These are phyloP conservation scores for Tipula confusa DNA, from an alignment of 2,888 invertebrate genomes.

Conservation along the genomic window DNA sequence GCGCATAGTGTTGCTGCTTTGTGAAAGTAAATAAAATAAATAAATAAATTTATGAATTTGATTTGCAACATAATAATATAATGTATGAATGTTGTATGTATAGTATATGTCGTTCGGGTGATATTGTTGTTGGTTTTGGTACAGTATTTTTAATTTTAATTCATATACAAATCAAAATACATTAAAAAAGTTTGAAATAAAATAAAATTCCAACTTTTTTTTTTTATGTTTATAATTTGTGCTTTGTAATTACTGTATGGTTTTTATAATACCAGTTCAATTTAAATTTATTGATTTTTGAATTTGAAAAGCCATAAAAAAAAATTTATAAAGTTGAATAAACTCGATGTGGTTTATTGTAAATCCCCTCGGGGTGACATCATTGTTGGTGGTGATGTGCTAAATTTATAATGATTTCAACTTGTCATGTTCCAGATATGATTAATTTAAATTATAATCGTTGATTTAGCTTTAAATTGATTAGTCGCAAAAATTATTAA, in stretches of 20 bases:
- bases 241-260: not conserved
- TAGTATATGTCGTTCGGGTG: not conserved
- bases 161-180: not conserved
- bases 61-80: slow-evolving; percentile 7
- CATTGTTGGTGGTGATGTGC: not conserved
- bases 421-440: not conserved
- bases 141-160: not conserved
- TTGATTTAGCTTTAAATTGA: no score
- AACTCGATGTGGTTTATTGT: not conserved
- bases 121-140: not conserved
- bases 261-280: not conserved
- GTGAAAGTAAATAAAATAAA: not conserved
- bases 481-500: no score
- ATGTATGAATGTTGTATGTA: not conserved
- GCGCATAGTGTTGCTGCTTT: not conserved
- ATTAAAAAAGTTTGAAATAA: not conserved
- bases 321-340: not conserved
- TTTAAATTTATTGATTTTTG: not conserved
- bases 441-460: no score
- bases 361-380: not conserved
- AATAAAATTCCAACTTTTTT: not conserved
- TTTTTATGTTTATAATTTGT: not conserved
- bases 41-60: not conserved
- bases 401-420: not conserved
- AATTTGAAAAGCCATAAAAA: not conserved